These are phyloP conservation scores for Pogoniulus pusillus DNA, from an alignment of 2,797 vertebrate genomes.

Conservation along the genomic window DNA sequence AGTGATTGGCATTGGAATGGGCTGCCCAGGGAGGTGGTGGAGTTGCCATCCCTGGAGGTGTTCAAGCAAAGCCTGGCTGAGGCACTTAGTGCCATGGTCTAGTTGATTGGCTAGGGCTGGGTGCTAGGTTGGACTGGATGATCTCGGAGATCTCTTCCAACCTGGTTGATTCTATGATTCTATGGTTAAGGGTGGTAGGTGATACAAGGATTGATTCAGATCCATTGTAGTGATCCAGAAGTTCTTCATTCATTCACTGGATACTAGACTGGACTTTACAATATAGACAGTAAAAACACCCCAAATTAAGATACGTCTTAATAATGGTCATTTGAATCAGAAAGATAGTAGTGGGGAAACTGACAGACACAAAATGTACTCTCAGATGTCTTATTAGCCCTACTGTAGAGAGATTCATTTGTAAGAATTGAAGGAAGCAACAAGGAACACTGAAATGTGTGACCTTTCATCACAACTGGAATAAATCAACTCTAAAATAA, in stretches of 20 bases:
- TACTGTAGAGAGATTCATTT: slow-evolving; percentile 9
- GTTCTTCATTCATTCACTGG: neutral
- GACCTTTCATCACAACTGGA: slow-evolving; percentile 41
- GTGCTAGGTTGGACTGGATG: too few relatives aligned
- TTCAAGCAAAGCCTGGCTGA: too few relatives aligned
- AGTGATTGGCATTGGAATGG: too few relatives aligned
- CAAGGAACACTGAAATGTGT: slow-evolving; percentile 40
- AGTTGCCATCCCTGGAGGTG: too few relatives aligned
- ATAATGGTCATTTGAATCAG: neutral
- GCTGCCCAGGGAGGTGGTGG: too few relatives aligned
- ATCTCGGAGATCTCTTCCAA: too few relatives aligned
- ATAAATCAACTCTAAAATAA: slow-evolving; percentile 63
- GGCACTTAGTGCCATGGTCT: too few relatives aligned
- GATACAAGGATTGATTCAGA: neutral
- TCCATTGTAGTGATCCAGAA: neutral
- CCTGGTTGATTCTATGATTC: too few relatives aligned
- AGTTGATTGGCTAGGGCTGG: too few relatives aligned
- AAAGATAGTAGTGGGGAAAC: neutral
- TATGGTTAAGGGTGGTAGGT: neutral
- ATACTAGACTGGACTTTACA: neutral
- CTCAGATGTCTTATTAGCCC: neutral
- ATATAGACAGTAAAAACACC: neutral
- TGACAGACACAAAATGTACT: slow-evolving; percentile 14
- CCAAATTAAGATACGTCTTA: neutral
- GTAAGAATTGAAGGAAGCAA: slow-evolving; percentile 7